A percentile compares a stretch with the other conserved stretches of the same genome.
Evolutionary conservation across 2,113 vertebrate genomes (phyloP).

Genomic region (Cardinalis cardinalis): DNA sequence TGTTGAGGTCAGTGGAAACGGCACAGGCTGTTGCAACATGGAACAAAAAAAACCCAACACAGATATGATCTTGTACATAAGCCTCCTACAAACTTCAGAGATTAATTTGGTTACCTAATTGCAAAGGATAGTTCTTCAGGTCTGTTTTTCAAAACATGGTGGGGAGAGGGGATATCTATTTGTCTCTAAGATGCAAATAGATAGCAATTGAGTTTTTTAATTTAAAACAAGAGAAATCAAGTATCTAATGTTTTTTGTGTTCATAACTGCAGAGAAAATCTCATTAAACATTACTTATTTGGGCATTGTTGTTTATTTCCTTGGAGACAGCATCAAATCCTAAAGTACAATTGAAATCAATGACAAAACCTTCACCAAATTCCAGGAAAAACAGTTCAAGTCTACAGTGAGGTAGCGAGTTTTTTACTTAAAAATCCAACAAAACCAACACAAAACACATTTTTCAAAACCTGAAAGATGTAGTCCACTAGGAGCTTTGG

Average conservation of each 20-base stretch:
- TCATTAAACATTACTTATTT: conserved; percentile 14
- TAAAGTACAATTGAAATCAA: not conserved
- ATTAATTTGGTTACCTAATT: not conserved
- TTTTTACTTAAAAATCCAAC: not conserved
- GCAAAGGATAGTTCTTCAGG: not conserved
- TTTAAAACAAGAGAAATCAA: not conserved
- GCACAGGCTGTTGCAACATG: not conserved
- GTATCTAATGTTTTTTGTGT: not conserved
- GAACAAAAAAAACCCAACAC: not conserved
- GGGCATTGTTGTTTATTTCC: conserved; percentile 31
- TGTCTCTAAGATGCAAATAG: conserved; percentile 8
- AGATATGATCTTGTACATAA: not conserved
- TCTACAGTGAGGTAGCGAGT: not conserved
- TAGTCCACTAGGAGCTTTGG: not conserved
- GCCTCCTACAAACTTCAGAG: not conserved
- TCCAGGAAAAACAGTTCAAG: conserved; percentile 30
- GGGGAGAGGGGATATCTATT: not conserved
- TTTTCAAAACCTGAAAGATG: not conserved
- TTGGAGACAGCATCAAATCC: conserved; percentile 28
- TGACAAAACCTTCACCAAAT: not conserved
- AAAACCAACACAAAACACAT: not conserved
- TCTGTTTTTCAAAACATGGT: not conserved
- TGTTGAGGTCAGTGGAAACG: not conserved
- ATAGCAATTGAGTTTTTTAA: not conserved
- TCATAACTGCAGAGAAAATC: conserved; percentile 18